Percentiles rank a stretch among this genome's conserved stretches.
phyloP scores from a whole-genome alignment of 1,140 invertebrate genomes.

The Drosophila nasuta region DNA sequence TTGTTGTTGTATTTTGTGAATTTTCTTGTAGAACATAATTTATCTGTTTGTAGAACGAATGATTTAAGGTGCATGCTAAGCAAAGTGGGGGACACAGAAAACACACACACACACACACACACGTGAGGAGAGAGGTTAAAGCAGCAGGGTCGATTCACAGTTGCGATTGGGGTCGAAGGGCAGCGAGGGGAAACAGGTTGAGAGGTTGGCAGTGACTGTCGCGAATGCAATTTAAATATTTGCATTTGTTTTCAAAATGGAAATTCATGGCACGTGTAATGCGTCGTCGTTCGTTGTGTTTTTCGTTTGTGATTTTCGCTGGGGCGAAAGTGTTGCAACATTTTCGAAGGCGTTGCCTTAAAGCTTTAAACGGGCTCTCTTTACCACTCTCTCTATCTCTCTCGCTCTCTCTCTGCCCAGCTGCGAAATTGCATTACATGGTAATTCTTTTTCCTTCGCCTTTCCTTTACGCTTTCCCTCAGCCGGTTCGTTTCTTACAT shows the following conservation, averaged over 20 bases:
- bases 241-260: conserved; percentile 70
- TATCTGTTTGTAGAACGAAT: conserved; percentile 80
- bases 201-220: conserved; percentile 57
- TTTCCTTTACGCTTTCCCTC: not conserved
- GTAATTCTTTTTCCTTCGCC: conserved; percentile 52
- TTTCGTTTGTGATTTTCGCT: conserved; percentile 8
- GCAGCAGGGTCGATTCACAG: not conserved
- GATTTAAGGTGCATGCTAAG: conserved; percentile 70
- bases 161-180: not conserved
- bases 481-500: conserved; percentile 37
- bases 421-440: conserved; percentile 73
- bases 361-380: conserved; percentile 54
- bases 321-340: conserved; percentile 2
- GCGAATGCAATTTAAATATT: conserved; percentile 82
- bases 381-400: not conserved
- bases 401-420: conserved; percentile 8
- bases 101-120: not conserved
- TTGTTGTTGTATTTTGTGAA: conserved; percentile 24
- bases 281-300: conserved; percentile 32
- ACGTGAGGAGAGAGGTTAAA: not conserved
- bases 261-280: conserved; percentile 70
- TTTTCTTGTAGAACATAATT: conserved; percentile 76
- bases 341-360: conserved; percentile 35
- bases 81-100: conserved; percentile 17
- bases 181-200: conserved; percentile 16